phyloP scores from a whole-genome alignment of 2,113 vertebrate species.

The Sinosuthora webbiana region DNA sequence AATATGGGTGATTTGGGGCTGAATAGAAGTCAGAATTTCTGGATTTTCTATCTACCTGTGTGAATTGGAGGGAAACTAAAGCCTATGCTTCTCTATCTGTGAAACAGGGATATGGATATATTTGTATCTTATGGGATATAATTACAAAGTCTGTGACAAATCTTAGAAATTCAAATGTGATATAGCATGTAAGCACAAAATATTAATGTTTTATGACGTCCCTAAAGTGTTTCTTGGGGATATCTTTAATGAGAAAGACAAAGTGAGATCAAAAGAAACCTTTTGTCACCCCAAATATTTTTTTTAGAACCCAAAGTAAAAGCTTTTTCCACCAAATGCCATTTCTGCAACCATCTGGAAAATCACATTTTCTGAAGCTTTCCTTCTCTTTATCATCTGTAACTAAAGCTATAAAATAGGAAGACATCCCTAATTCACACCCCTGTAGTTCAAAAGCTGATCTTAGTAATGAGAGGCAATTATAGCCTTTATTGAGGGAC shows the following conservation, averaged over 20 bases:
- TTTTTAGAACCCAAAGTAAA: slow-evolving; percentile 15
- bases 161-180: background rate
- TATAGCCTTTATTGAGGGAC: slow-evolving; percentile 42
- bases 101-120: background rate
- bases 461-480: slow-evolving; percentile 63
- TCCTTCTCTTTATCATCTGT: slow-evolving; percentile 52
- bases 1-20: background rate
- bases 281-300: slow-evolving; percentile 16
- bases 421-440: slow-evolving; percentile 53
- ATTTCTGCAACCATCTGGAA: slow-evolving; percentile 55
- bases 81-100: background rate
- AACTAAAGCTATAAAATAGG: slow-evolving; percentile 56
- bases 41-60: background rate
- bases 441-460: slow-evolving; percentile 56
- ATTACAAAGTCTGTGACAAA: background rate
- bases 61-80: background rate
- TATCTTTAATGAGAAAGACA: background rate
- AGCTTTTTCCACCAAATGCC: slow-evolving; percentile 53
- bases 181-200: background rate
- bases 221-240: background rate
- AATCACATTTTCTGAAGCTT: slow-evolving; percentile 55
- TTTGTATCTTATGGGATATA: background rate
- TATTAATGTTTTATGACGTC: slow-evolving; percentile 3
- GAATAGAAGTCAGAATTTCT: background rate
- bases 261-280: background rate